phyloP scores from a whole-genome alignment of 2,113 vertebrate species.

The Melanotaenia duboulayi region DNA sequence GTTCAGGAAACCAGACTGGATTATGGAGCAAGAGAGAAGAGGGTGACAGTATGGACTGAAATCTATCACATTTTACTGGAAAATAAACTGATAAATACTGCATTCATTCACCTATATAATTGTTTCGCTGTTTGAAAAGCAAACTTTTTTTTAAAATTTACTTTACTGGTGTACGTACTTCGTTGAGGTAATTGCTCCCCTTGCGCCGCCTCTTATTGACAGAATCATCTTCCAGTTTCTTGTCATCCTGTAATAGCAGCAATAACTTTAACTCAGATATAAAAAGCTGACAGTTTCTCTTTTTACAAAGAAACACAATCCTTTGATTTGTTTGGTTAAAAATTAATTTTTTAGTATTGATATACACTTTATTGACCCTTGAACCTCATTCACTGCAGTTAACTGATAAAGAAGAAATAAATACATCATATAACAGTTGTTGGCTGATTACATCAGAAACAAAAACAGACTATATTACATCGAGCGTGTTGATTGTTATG shows the following conservation, averaged over 20 bases:
- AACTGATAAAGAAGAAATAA: too few species aligned
- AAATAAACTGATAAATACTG: too few species aligned
- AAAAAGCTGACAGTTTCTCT: too few species aligned
- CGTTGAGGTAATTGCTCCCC: conserved; percentile 83
- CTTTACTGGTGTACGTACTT: conserved; percentile 82
- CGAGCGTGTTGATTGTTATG: neutral
- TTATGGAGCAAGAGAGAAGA: neutral
- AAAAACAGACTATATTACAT: neutral
- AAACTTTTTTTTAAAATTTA: too few species aligned
- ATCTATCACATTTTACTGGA: neutral
- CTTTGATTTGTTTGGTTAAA: too few species aligned
- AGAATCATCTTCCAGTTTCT: conserved; percentile 86
- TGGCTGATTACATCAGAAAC: neutral
- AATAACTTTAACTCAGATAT: neutral
- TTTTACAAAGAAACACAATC: too few species aligned
- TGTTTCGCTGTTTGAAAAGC: neutral
- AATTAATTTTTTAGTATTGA: too few species aligned
- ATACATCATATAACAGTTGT: too few species aligned
- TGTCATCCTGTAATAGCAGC: conserved; percentile 82
- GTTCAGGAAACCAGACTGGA: neutral
- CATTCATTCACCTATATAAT: neutral
- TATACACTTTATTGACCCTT: too few species aligned
- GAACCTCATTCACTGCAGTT: too few species aligned
- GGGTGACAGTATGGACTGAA: too few species aligned
- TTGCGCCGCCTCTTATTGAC: conserved; percentile 89